Conservation (phyloP, 1,140 invertebrate genomes). For the Teleopsis dalmanni region DNA sequence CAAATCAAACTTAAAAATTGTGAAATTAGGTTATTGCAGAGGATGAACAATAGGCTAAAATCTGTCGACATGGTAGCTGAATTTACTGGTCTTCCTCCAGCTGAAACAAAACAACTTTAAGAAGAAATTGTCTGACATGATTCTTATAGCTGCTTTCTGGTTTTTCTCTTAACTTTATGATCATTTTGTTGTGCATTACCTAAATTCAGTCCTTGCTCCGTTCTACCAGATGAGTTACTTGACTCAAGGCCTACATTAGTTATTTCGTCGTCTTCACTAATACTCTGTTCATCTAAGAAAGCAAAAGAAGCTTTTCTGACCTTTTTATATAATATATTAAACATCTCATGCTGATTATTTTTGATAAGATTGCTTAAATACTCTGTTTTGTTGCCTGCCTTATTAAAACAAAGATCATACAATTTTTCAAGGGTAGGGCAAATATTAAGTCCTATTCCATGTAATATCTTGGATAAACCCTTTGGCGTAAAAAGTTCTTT, state of each 20-base stretch:
- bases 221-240: not conserved
- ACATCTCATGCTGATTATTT: slow-evolving; percentile 17
- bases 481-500: slow-evolving; percentile 23
- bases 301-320: slow-evolving; percentile 7
- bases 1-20: not conserved
- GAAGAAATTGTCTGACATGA: too few species aligned
- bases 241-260: not conserved
- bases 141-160: too few species aligned
- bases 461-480: slow-evolving; percentile 23
- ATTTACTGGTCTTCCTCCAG: not conserved
- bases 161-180: not conserved
- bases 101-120: not conserved
- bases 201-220: not conserved
- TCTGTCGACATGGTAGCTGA: not conserved
- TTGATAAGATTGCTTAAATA: slow-evolving; percentile 33
- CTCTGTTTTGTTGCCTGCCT: slow-evolving; percentile 24
- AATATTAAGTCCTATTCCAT: slow-evolving; percentile 21
- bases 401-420: slow-evolving; percentile 34
- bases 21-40: not conserved
- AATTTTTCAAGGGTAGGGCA: slow-evolving; percentile 28
- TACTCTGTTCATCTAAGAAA: slow-evolving; percentile 8
- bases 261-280: slow-evolving; percentile 7
- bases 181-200: not conserved
- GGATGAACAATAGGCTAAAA: not conserved
- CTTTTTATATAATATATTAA: slow-evolving; percentile 11